Evolutionary conservation across 2,888 invertebrate genomes (phyloP).

Genomic region (Julus scanicus): DNA sequence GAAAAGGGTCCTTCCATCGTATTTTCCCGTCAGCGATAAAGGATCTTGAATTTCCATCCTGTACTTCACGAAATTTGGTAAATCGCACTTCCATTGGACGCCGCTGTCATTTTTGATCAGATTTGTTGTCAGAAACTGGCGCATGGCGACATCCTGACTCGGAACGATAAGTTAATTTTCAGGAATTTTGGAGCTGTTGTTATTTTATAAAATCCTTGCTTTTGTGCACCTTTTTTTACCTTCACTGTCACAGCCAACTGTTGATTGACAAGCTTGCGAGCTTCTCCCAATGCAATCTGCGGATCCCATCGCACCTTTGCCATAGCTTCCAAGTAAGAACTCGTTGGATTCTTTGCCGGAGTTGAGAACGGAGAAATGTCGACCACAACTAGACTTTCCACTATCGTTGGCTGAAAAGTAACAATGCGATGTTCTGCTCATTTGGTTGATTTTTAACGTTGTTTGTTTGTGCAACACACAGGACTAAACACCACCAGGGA

Average conservation of each 20-base stretch:
- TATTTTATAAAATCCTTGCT: background rate
- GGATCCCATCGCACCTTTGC: constrained; percentile 77
- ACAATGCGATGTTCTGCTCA: too few relatives aligned
- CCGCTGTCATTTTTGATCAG: constrained; percentile 74
- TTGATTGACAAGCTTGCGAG: constrained; percentile 48
- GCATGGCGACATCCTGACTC: constrained; percentile 65
- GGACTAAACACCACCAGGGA: too few relatives aligned
- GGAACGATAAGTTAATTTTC: constrained; percentile 65
- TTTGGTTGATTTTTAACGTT: too few relatives aligned
- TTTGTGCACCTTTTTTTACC: background rate
- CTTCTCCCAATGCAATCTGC: constrained; percentile 64
- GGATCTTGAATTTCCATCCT: background rate
- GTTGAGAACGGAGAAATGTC: constrained; percentile 64
- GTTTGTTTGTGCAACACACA: too few relatives aligned
- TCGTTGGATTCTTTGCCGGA: constrained; percentile 70
- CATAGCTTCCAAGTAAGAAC: constrained; percentile 69
- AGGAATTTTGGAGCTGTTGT: background rate
- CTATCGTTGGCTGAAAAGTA: constrained; percentile 60
- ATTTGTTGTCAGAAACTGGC: constrained; percentile 86
- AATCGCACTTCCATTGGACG: constrained; percentile 83
- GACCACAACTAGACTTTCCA: constrained; percentile 64
- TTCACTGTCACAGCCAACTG: background rate
- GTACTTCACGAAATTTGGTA: constrained; percentile 76
- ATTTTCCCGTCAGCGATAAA: constrained; percentile 70
- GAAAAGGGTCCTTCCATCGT: constrained; percentile 81